Evolutionary conservation across 2,113 vertebrate genomes (phyloP).

Genomic region (Gasterosteus aculeatus): DNA sequence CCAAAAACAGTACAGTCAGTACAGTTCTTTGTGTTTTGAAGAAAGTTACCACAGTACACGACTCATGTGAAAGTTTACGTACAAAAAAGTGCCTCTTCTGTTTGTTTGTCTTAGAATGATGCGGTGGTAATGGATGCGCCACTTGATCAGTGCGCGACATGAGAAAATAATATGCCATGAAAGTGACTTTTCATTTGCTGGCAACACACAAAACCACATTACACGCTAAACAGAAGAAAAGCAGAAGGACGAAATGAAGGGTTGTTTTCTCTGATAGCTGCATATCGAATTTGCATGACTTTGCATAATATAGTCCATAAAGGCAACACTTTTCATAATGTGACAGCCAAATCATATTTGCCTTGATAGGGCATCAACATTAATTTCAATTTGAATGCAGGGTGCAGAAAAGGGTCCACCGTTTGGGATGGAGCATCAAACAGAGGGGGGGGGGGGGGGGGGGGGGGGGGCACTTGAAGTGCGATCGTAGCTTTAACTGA

Average conservation of each 20-base stretch:
- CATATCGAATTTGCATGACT: slow-evolving; percentile 78
- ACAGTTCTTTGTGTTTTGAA: slow-evolving; percentile 14
- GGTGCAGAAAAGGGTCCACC: not conserved
- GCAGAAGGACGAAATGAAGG: slow-evolving; percentile 78
- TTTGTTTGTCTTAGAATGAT: slow-evolving; percentile 67
- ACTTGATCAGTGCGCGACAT: slow-evolving; percentile 68
- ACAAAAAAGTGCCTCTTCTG: slow-evolving; percentile 19
- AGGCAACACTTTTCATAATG: slow-evolving; percentile 69
- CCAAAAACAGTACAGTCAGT: slow-evolving; percentile 22
- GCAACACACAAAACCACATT: slow-evolving; percentile 75
- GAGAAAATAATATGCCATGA: slow-evolving; percentile 77
- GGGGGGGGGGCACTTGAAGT: slow-evolving; percentile 21
- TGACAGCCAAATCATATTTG: slow-evolving; percentile 73
- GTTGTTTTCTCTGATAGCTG: slow-evolving; percentile 77
- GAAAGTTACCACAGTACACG: slow-evolving; percentile 12
- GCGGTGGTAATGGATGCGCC: slow-evolving; percentile 62
- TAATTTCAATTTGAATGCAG: slow-evolving; percentile 56
- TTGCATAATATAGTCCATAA: slow-evolving; percentile 78
- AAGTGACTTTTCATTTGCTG: slow-evolving; percentile 81
- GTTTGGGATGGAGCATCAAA: slow-evolving; percentile 19
- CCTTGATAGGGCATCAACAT: slow-evolving; percentile 67
- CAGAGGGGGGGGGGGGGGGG: not conserved
- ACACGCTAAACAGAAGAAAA: slow-evolving; percentile 75
- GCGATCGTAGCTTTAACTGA: slow-evolving; percentile 77
- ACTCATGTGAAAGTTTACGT: slow-evolving; percentile 31